Conservation (phyloP, 1,140 invertebrate genomes). For the Cotesia glomerata region DNA sequence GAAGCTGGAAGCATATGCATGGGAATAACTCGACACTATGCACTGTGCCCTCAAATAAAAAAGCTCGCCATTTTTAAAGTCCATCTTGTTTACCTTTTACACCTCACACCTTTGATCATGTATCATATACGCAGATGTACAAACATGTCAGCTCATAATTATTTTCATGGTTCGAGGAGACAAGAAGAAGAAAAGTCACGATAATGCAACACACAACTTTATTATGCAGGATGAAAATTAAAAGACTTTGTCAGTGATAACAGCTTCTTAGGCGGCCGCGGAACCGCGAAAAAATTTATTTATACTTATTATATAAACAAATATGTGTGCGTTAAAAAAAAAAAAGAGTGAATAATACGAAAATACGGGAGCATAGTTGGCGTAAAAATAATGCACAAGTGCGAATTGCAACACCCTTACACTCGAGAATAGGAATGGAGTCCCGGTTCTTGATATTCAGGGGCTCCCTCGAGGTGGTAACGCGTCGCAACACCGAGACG, state of each 20-base stretch:
- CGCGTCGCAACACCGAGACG: slow-evolving; percentile 9
- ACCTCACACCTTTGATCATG: background rate
- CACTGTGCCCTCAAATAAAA: background rate
- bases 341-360: too few relatives aligned
- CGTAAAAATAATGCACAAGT: slow-evolving; percentile 58
- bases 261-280: slow-evolving; percentile 12
- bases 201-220: too few relatives aligned
- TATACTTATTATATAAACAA: too few relatives aligned
- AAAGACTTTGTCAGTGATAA: slow-evolving; percentile 8
- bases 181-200: background rate
- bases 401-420: slow-evolving; percentile 58
- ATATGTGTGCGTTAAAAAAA: too few relatives aligned
- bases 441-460: background rate
- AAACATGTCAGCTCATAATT: background rate
- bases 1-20: too few relatives aligned
- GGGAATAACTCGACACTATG: background rate
- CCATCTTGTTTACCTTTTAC: slow-evolving; percentile 7
- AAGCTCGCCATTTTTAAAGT: background rate
- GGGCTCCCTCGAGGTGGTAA: background rate
- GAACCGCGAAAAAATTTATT: background rate
- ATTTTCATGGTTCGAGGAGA: background rate
- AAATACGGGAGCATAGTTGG: slow-evolving; percentile 17
- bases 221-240: too few relatives aligned
- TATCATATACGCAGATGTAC: background rate
- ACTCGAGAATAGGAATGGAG: too few relatives aligned